Percentiles rank a stretch among this genome's conserved stretches.
These are phyloP conservation scores for Orius insidiosus DNA, from an alignment of 1,140 invertebrate species.

Conservation along the genomic window DNA sequence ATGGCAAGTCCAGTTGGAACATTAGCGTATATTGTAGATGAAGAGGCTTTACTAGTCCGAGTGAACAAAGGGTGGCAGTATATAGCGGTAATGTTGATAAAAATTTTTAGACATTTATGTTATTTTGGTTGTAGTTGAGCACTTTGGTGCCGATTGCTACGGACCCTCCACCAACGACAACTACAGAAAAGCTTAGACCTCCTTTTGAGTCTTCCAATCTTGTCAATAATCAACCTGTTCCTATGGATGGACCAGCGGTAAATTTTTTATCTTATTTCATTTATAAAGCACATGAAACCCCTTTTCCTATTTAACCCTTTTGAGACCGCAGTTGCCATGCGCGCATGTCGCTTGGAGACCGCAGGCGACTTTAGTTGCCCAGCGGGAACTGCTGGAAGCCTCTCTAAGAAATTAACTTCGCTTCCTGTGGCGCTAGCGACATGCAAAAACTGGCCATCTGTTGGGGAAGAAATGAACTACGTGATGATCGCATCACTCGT, in stretches of 20 bases:
- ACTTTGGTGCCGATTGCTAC: conserved; percentile 54
- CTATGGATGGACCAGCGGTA: conserved; percentile 57
- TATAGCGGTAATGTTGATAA: conserved; percentile 51
- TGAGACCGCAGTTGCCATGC: too few relatives aligned
- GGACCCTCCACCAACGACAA: conserved; percentile 45
- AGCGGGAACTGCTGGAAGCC: too few relatives aligned
- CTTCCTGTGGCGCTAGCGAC: too few relatives aligned
- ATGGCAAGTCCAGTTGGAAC: conserved; percentile 70
- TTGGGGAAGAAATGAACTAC: too few relatives aligned
- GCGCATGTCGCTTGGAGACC: too few relatives aligned
- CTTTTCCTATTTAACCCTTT: too few relatives aligned
- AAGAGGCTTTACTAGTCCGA: conserved; percentile 72
- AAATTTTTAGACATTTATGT: conserved; percentile 15
- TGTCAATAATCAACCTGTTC: conserved; percentile 49
- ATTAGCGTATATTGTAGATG: conserved; percentile 75
- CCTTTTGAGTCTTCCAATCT: conserved; percentile 66
- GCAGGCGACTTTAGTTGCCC: too few relatives aligned
- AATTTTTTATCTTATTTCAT: conserved; percentile 27
- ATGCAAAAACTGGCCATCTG: too few relatives aligned
- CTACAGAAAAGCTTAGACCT: conserved; percentile 37
- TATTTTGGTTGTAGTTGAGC: conserved; percentile 40
- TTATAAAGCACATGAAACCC: neutral
- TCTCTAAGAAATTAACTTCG: too few relatives aligned
- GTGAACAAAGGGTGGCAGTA: conserved; percentile 86
- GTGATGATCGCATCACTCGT: too few relatives aligned